Base-by-base conservation (phyloP, 2,113 vertebrate species). In the Nothobranchius furzeri region DNA sequence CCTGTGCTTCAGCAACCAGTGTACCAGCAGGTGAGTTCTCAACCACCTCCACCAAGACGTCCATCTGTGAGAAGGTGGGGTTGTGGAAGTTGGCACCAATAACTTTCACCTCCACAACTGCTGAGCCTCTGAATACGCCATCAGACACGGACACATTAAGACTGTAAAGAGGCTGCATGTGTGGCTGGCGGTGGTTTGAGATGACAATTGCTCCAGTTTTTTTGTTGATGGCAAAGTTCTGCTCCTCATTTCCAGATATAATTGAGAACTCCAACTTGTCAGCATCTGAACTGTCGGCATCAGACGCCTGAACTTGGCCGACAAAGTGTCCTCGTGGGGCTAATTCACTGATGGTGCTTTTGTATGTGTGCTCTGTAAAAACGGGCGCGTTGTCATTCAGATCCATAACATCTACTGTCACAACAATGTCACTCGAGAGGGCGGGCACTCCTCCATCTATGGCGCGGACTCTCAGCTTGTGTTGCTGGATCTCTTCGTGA, bases 301-400 rank as follows among this genome's bases (percentile, higher is more conserved):
- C 98, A 0, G 93, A 95, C 10, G 96, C 98, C 78, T 95, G 95
- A 13, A 99, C 93, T 55, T 95, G 94, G 0, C 90, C 95, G 64
- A 98, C 92, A 68, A 99, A 98, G 84, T 97, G 95, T 25, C 96
- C 97, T 7, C 91, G 94, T 7, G 90, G 79, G 3, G 96, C 95
- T 35, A 97, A 79, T 78, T 98, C 96, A 4, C 95, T 95, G 40
- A 99, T 91, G 45, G 81, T 93, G 60, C 94, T 93, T 85, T 94
- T 92, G 70, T 98, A 99, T 43, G 93, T 59, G 51, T 88, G 91
- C 15, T 95, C 94, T 40, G 92, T 94, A 76, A 99, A 99, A 25
- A 90, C 20, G 7, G 98, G 98, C 0, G 95, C 91, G 1, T 99
- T 98, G 87, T 99, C 97, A 30, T 99, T 99, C 58, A 99, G 92